Base-by-base conservation (phyloP, 1,140 invertebrate genomes). In the Drosophila eugracilis region DNA sequence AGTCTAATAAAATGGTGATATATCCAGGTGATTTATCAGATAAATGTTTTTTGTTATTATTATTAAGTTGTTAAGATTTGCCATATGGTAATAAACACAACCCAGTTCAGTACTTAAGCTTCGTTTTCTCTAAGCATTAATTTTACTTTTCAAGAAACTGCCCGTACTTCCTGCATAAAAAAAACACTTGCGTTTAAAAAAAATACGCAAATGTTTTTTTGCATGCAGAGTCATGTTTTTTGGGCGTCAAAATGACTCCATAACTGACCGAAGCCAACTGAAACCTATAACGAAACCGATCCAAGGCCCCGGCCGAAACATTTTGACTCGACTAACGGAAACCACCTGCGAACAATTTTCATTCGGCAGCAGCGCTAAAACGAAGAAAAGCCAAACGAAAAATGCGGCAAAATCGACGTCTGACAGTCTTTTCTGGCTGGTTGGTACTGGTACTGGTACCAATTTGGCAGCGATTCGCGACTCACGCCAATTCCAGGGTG, bases 321-420 rank as follows among this genome's bases (percentile, higher is more conserved):
- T 65, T 58, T 72, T 49, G 49, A 44, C 54, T 54, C 37, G 72
- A 41, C 55, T 41, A 59, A 67, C 75, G 80, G 73, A 85, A 86
- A 80, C 81, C 81, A 86, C 81, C 81, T 86, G 81, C 78, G 39
- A 80, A 77, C 74, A 75, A 86, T 85, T 85, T 85, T 62, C 60
- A 60, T 37, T 26, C 53, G 42, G 47, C 45, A 30, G 26, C 75
- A 50, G 41, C 50, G n/a, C n/a, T n/a, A 72, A 41, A 44, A 32
- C 37, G 39, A 39, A 26, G n/a, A 70, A 80, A 78, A 75, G 49
- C 54, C 55, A 79, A 79, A 79, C 62, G 77, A 71, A 85, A 85
- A 86, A 78, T 73, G 81, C 81, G 69, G 77, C 81, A 81, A 85
- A 85, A 86, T 85, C 81, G 81, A 81, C 77, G 78, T 48, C 80